Base-by-base conservation (phyloP, 2,797 vertebrate genomes). In the Rhincodon typus region DNA sequence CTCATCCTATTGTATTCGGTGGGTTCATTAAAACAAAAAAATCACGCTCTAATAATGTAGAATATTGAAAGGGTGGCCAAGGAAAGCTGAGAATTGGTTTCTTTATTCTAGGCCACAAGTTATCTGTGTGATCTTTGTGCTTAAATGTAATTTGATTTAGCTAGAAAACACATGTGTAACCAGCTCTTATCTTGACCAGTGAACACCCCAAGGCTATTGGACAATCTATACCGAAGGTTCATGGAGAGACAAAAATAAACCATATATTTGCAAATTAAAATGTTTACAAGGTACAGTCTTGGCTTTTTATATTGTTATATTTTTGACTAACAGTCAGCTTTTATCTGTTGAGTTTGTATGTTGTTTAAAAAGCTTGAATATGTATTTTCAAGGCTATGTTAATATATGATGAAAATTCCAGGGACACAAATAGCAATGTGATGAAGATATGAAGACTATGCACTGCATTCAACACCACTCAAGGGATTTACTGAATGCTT, bases 401-500 rank as follows among this genome's bases (percentile, higher is more conserved):
- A 53, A 96, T 96, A 96, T 87, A 96, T 19, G 42, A 7, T 94
- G 94, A 94, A 86, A 94, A 86, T 84, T 93, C 42, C 67, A 95
- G 62, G 93, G 95, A 96, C 70, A 42, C 84, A 38, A 96, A 86
- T 96, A 95, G 53, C 86, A 69, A 96, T 95, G 66, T 95, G 95
- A 96, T 82, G 97, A 96, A 57, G 34, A 30, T 94, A 53, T 96
- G 97, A 96, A 84, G 96, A 96, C 96, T 97, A 96, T 96, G 97
- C 96, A 96, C 97, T 97, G 95, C 95, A 96, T 96, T 97, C 97
- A 97, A 96, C 96, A 96, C 96, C 96, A 97, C 98, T 98, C 97
- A 96, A 96, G 97, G 97, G 97, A 98, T 95, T 91, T 95, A 96
- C 96, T 98, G 98, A 98, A 98, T 97, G 98, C 97, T 97, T 98